Percentiles rank a stretch among this genome's conserved stretches.
These are phyloP conservation scores for Drosophila pachea DNA, from an alignment of 1,140 invertebrate species.

Conservation along the genomic window DNA sequence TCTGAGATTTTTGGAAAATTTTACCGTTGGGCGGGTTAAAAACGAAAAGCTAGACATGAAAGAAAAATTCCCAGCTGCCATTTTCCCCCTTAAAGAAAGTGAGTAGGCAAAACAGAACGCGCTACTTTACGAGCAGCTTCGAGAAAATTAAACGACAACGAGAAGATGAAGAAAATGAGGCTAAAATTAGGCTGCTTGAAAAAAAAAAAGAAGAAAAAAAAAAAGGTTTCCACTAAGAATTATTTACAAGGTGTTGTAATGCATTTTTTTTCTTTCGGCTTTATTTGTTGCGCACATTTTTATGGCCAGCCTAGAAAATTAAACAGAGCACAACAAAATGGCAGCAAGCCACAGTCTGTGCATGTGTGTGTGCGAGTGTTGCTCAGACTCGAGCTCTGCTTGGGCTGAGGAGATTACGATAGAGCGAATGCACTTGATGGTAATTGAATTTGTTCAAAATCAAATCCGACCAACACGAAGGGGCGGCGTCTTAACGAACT, in stretches of 20 bases:
- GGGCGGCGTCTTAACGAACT: too few relatives aligned
- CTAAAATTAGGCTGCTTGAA: conserved; percentile 27
- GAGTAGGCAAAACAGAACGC: conserved; percentile 50
- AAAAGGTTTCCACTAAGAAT: conserved; percentile 62
- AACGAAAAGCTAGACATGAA: conserved; percentile 1
- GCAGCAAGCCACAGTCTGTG: conserved; percentile 30
- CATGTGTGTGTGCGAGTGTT: conserved; percentile 13
- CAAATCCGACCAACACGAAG: neutral
- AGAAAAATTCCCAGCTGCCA: conserved; percentile 21
- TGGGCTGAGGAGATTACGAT: conserved; percentile 32
- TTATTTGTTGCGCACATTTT: conserved; percentile 20
- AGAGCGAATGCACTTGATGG: conserved; percentile 34
- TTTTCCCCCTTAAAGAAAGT: conserved; percentile 57
- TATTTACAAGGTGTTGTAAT: conserved; percentile 73
- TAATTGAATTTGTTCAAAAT: conserved; percentile 28
- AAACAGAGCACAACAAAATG: conserved; percentile 76
- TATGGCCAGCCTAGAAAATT: conserved; percentile 58
- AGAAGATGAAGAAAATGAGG: conserved; percentile 9
- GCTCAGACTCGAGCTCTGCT: conserved; percentile 15
- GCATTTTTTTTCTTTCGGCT: conserved; percentile 33
- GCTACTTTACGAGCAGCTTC: conserved; percentile 50
- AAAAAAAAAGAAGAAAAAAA: conserved; percentile 2
- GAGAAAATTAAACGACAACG: conserved; percentile 40
- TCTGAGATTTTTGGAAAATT: conserved; percentile 48
- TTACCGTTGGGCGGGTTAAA: conserved; percentile 54